Evolutionary conservation across 2,797 vertebrate genomes (phyloP).

Genomic region (Tenualosa ilisha): DNA sequence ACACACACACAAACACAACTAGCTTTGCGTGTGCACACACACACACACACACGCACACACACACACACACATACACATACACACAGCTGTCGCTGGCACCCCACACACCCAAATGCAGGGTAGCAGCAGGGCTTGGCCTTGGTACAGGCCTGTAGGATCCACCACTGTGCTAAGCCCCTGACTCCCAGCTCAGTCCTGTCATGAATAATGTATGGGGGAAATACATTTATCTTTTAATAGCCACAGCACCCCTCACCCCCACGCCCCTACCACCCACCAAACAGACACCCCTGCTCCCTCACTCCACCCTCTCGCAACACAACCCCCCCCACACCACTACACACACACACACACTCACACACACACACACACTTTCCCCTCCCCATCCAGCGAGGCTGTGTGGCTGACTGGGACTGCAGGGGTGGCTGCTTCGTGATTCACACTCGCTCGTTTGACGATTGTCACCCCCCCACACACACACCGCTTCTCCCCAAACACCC

Average conservation of each 20-base stretch:
- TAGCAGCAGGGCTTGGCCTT: slow-evolving; percentile 43
- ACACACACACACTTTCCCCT: not conserved
- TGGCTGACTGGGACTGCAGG: slow-evolving; percentile 63
- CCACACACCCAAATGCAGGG: slow-evolving; percentile 57
- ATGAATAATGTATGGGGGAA: slow-evolving; percentile 83
- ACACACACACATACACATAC: not conserved
- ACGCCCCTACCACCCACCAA: not conserved
- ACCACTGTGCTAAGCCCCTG: slow-evolving; percentile 54
- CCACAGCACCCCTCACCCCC: slow-evolving; percentile 49
- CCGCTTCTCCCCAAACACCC: slow-evolving; percentile 30
- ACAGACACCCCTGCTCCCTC: slow-evolving; percentile 44
- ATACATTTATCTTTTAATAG: slow-evolving; percentile 87
- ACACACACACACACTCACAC: not conserved
- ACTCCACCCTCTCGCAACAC: slow-evolving; percentile 40
- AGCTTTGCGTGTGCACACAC: slow-evolving; percentile 54
- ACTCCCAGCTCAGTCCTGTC: slow-evolving; percentile 65
- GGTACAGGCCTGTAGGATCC: slow-evolving; percentile 51
- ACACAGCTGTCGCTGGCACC: slow-evolving; percentile 47
- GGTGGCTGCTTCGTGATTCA: slow-evolving; percentile 63
- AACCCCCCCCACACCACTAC: slow-evolving; percentile 38
- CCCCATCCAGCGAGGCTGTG: slow-evolving; percentile 47
- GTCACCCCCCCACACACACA: slow-evolving; percentile 55
- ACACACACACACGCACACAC: slow-evolving; percentile 49
- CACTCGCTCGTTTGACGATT: slow-evolving; percentile 62
- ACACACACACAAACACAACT: slow-evolving; percentile 18